Evolutionary conservation across 2,888 invertebrate species (phyloP).

Genomic region (Brachyptera risi): DNA sequence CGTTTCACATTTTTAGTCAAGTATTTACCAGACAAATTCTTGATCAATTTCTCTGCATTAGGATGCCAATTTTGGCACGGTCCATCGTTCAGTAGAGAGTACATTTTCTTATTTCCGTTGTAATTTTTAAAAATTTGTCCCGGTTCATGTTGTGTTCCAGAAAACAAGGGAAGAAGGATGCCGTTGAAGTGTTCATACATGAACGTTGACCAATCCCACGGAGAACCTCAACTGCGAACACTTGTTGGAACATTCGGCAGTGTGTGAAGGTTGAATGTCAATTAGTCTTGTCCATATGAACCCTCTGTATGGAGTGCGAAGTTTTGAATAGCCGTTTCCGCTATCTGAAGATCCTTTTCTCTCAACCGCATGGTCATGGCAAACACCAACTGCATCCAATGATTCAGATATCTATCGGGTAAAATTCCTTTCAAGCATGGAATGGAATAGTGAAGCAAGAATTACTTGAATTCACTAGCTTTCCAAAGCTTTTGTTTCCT

Average conservation of each 20-base stretch:
- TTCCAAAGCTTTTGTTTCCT: constrained; percentile 13
- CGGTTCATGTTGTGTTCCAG: neutral
- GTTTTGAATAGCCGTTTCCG: neutral
- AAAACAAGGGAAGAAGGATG: neutral
- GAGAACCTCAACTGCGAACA: neutral
- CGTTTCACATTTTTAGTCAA: neutral
- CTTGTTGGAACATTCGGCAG: neutral
- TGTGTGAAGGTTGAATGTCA: neutral
- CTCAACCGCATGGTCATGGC: neutral
- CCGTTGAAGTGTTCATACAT: constrained; percentile 4
- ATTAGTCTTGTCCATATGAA: neutral
- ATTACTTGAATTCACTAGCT: constrained; percentile 15
- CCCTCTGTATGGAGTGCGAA: neutral
- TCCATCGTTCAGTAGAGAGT: neutral
- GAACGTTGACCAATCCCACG: constrained; percentile 1
- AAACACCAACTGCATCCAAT: constrained; percentile 14
- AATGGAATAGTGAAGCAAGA: constrained; percentile 15
- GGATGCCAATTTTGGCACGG: constrained; percentile 4
- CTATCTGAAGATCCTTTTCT: neutral
- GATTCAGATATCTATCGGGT: constrained; percentile 11
- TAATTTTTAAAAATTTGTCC: neutral
- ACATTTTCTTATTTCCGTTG: neutral
- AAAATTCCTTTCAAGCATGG: constrained; percentile 13
- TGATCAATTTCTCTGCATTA: neutral
- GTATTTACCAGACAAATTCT: neutral